Percentiles rank a stretch among this genome's conserved stretches.
Conservation (phyloP, 1,140 invertebrate species). For the Sarcophaga peregrina region DNA sequence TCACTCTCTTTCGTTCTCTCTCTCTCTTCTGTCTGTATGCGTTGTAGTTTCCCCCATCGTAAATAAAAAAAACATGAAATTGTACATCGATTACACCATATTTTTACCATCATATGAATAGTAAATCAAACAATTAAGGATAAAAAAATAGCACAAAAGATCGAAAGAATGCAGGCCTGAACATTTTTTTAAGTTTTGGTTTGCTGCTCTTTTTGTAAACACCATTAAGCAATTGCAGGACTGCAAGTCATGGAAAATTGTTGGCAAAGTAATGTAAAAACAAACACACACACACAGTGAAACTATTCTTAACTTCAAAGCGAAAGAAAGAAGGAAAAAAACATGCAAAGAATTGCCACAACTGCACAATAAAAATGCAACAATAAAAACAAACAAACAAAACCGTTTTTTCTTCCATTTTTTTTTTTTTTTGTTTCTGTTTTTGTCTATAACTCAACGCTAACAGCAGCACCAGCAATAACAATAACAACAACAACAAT, state of each 20-base stretch:
- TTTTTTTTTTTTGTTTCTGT: too few relatives aligned
- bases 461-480: too few relatives aligned
- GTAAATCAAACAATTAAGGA: background rate
- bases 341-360: background rate
- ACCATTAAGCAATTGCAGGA: background rate
- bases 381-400: background rate
- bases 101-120: background rate
- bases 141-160: too few relatives aligned
- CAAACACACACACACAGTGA: background rate
- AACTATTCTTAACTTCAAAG: background rate
- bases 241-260: background rate
- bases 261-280: slow-evolving; percentile 5
- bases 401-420: too few relatives aligned
- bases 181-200: too few relatives aligned
- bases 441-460: too few relatives aligned
- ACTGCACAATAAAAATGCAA: background rate
- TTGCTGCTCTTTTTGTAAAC: background rate
- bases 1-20: too few relatives aligned
- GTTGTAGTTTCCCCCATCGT: too few relatives aligned
- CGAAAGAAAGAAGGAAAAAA: background rate
- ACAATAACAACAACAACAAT: too few relatives aligned
- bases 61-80: background rate
- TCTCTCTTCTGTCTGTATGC: too few relatives aligned
- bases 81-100: background rate
- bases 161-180: too few relatives aligned